Evolutionary conservation across 2,888 invertebrate genomes (phyloP).

Genomic region (Ectropis crepuscularia): DNA sequence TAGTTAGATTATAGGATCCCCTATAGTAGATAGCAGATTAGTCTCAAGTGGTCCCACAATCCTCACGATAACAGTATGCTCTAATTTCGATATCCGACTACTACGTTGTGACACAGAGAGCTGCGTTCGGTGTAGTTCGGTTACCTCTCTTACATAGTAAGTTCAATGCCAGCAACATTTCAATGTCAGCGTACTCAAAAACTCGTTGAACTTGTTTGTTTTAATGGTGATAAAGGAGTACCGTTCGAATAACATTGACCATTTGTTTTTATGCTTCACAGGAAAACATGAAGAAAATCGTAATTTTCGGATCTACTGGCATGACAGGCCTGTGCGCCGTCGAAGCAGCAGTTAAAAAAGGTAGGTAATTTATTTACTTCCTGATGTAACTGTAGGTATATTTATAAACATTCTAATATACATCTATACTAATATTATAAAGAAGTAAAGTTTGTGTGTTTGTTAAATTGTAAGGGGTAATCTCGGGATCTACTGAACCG

Average conservation of each 20-base stretch:
- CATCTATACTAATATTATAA: too few relatives aligned
- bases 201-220: conserved; percentile 16
- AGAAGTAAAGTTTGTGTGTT: too few relatives aligned
- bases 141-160: neutral
- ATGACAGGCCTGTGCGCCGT: conserved; percentile 92
- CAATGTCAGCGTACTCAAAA: conserved; percentile 10
- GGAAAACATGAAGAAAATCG: conserved; percentile 88
- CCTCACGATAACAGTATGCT: conserved; percentile 4
- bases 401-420: too few relatives aligned
- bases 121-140: neutral
- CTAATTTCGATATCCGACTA: neutral
- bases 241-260: neutral
- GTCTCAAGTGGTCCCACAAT: conserved; percentile 6
- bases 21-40: conserved; percentile 1
- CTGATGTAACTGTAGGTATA: too few relatives aligned
- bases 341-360: conserved; percentile 91
- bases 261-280: conserved; percentile 36
- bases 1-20: conserved; percentile 3
- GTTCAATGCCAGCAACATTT: conserved; percentile 13
- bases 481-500: too few relatives aligned
- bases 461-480: too few relatives aligned
- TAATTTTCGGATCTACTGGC: conserved; percentile 93
- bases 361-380: conserved; percentile 65
- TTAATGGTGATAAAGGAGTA: neutral
- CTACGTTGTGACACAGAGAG: too few relatives aligned